Base-by-base conservation (phyloP, 2,888 invertebrate species). In the Rhamnusium bicolor region DNA sequence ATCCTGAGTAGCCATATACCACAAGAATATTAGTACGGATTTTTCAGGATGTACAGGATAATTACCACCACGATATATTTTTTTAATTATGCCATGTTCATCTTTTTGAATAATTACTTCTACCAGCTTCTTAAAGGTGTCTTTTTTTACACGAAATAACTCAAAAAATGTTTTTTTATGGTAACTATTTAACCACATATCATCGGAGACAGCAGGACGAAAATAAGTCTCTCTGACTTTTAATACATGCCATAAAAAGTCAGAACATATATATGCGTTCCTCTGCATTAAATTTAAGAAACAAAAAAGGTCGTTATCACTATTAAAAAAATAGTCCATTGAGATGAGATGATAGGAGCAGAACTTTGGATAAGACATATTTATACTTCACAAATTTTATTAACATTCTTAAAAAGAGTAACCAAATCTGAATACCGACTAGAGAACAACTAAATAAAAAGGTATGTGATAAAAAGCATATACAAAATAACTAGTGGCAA, bases 141-240 rank as follows among this genome's bases (percentile, higher is more conserved):
- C 54, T 54, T 21, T 54, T 54, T 54, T 54, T 21, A 54, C 32
- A 32, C 32, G 32, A 32, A 32, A 32, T 32, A 32, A 32, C 32
- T 32, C 32, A 12, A 32, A 32, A 32, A 32, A 32, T 32, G 32
- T 32, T 32, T 32, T 32, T 32, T 12, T 12, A 32, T 32, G 32
- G 32, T 32, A 32, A 32, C 32, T 32, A 32, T 32, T 32, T 12
- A 12, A 10, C 32, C 32, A 32, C 8, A 32, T 32, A 32, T 32
- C 32, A 32, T 32, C 32, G 32, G 32, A 10, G 10, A 32, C 12
- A 1, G 32, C 32, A 32, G 32, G 32, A 4, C 24, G 24, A 24
- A 24, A 24, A 24, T 24, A 24, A 24, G 6, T 24, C 24, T 24
- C 24, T 24, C 24, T 24, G 24, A 24, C 3, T 24, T 24, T 24